Conservation (phyloP, 2,888 invertebrate species). For the Sipha maydis region DNA sequence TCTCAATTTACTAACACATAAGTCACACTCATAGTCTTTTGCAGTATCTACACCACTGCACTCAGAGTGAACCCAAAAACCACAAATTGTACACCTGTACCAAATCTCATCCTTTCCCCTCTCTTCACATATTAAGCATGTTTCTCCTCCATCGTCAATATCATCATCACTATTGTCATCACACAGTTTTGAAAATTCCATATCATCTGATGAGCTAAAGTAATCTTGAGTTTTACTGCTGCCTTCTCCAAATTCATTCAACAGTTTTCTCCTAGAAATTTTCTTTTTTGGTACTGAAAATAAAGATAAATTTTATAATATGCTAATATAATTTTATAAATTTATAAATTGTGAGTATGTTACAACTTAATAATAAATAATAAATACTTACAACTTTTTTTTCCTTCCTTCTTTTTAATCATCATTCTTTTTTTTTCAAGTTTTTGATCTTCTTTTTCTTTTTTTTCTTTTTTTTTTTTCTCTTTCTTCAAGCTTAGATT, state of each 20-base stretch:
- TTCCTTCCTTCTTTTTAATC: neutral
- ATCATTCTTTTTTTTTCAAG: too few relatives aligned
- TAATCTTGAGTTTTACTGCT: too few relatives aligned
- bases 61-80: neutral
- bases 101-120: neutral
- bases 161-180: constrained; percentile 8
- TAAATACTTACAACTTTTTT: neutral
- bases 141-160: neutral
- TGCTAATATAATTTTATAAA: neutral
- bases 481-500: too few relatives aligned
- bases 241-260: too few relatives aligned
- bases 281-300: constrained; percentile 5
- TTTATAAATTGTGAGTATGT: neutral
- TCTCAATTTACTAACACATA: neutral
- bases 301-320: neutral
- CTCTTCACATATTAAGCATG: neutral
- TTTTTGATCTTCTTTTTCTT: too few relatives aligned
- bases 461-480: too few relatives aligned
- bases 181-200: neutral
- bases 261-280: neutral
- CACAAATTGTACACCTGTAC: neutral
- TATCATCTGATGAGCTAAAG: too few relatives aligned
- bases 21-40: constrained; percentile 1
- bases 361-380: too few relatives aligned
- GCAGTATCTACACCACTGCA: constrained; percentile 2